Evolutionary conservation across 2,888 invertebrate species (phyloP).

Genomic region (Troides aeacus): DNA sequence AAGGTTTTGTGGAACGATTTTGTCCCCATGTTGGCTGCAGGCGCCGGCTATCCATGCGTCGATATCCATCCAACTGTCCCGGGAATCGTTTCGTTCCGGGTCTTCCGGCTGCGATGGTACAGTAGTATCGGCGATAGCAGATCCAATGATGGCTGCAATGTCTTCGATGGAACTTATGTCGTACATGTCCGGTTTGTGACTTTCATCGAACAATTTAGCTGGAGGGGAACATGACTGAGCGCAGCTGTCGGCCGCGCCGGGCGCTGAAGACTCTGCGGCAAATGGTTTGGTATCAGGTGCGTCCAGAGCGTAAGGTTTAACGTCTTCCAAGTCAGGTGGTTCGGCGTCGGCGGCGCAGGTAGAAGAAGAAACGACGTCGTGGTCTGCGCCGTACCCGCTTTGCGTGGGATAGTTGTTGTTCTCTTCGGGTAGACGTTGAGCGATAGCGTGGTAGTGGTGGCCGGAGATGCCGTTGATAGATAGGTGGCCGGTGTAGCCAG

Average conservation of each 20-base stretch:
- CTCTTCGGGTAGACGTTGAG: conserved; percentile 86
- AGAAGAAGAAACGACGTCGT: conserved; percentile 87
- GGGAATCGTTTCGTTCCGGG: conserved; percentile 84
- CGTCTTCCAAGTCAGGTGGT: conserved; percentile 81
- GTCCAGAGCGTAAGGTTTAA: conserved; percentile 81
- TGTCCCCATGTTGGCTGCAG: conserved; percentile 85
- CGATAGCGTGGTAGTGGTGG: conserved; percentile 92
- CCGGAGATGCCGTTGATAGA: conserved; percentile 94
- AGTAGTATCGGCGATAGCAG: conserved; percentile 93
- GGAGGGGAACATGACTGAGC: conserved; percentile 76
- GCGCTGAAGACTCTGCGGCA: conserved; percentile 68
- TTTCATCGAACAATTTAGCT: conserved; percentile 73
- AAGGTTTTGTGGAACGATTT: conserved; percentile 84
- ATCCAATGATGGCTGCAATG: conserved; percentile 92
- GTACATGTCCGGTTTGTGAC: conserved; percentile 81
- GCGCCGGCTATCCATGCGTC: conserved; percentile 93
- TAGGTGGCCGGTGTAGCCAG: conserved; percentile 90
- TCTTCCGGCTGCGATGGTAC: conserved; percentile 87
- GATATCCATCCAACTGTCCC: conserved; percentile 93
- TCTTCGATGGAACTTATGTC: conserved; percentile 90
- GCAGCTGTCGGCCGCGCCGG: conserved; percentile 82
- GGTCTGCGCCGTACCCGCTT: conserved; percentile 82
- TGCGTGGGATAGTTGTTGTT: conserved; percentile 85
- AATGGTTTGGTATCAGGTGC: conserved; percentile 74
- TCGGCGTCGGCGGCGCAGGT: conserved; percentile 84